phyloP scores from a whole-genome alignment of 2,888 invertebrate species.

The Fabriciana adippe region DNA sequence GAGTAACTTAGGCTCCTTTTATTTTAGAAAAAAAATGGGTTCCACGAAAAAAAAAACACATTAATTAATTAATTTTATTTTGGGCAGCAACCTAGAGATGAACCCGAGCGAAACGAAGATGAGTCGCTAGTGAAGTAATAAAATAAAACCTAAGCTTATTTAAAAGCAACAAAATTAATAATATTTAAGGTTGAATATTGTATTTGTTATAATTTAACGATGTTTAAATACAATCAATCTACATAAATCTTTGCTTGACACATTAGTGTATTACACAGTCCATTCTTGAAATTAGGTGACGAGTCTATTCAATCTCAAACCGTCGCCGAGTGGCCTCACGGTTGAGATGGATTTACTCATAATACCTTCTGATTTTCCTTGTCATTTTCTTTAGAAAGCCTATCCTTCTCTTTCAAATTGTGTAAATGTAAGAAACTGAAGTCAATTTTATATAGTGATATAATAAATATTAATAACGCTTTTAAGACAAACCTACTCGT shows the following conservation, averaged over 20 bases:
- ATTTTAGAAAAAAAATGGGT: too few species aligned
- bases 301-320: slow-evolving; percentile 15
- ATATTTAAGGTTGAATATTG: too few species aligned
- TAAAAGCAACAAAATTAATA: too few species aligned
- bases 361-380: slow-evolving; percentile 21
- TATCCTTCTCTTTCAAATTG: slow-evolving; percentile 12
- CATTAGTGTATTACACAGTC: slow-evolving; percentile 13
- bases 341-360: slow-evolving; percentile 19
- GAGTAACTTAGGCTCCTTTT: too few species aligned
- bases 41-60: too few species aligned
- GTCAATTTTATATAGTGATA: slow-evolving; percentile 1
- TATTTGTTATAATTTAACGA: too few species aligned
- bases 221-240: too few species aligned
- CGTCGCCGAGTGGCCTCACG: slow-evolving; percentile 18
- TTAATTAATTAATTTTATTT: too few species aligned
- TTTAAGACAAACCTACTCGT: background rate
- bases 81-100: too few species aligned
- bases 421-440: slow-evolving; percentile 1
- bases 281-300: slow-evolving; percentile 19
- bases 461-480: background rate
- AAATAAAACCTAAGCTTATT: too few species aligned
- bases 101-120: too few species aligned
- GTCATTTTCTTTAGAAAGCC: slow-evolving; percentile 18
- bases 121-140: too few species aligned
- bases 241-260: slow-evolving; percentile 11